phyloP scores from a whole-genome alignment of 2,797 vertebrate species.

The Apogon talboti region DNA sequence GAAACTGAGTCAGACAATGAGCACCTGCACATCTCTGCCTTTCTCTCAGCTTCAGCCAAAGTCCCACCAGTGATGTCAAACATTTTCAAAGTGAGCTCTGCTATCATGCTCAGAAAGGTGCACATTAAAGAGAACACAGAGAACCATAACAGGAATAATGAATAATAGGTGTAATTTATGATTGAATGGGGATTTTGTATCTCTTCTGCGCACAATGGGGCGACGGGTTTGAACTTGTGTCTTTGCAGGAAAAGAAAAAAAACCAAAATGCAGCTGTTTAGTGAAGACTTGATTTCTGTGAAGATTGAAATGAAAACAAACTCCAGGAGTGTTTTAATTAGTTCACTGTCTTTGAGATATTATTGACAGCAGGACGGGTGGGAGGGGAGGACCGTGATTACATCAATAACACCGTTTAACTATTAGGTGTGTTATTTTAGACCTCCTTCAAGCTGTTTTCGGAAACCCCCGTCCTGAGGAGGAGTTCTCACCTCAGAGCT shows the following conservation, averaged over 20 bases:
- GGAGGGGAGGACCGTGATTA: slow-evolving; percentile 65
- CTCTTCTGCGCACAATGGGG: slow-evolving; percentile 60
- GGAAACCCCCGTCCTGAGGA: slow-evolving; percentile 75
- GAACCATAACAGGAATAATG: slow-evolving; percentile 63
- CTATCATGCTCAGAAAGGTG: slow-evolving; percentile 35
- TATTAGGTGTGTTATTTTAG: slow-evolving; percentile 77
- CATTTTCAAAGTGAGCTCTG: slow-evolving; percentile 43
- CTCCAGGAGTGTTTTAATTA: slow-evolving; percentile 80
- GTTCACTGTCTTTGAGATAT: slow-evolving; percentile 79
- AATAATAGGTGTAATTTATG: slow-evolving; percentile 74
- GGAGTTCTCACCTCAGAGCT: slow-evolving; percentile 60
- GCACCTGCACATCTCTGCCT: slow-evolving; percentile 6
- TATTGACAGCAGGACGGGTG: slow-evolving; percentile 69
- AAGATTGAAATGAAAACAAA: slow-evolving; percentile 77
- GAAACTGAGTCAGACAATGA: neutral
- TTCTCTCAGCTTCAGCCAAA: slow-evolving; percentile 10
- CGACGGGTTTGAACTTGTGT: slow-evolving; percentile 69
- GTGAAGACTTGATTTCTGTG: slow-evolving; percentile 69
- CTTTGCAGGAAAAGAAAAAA: slow-evolving; percentile 5
- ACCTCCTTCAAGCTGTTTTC: slow-evolving; percentile 73
- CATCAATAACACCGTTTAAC: slow-evolving; percentile 78
- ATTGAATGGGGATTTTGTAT: slow-evolving; percentile 75
- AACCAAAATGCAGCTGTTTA: slow-evolving; percentile 54
- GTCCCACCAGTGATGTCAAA: slow-evolving; percentile 33
- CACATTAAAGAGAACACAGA: slow-evolving; percentile 55